Percentiles rank a stretch among this genome's conserved stretches.
phyloP scores from a whole-genome alignment of 37 sponge, comb jelly and placozoan genomes.

The Tethya wilhelma region DNA sequence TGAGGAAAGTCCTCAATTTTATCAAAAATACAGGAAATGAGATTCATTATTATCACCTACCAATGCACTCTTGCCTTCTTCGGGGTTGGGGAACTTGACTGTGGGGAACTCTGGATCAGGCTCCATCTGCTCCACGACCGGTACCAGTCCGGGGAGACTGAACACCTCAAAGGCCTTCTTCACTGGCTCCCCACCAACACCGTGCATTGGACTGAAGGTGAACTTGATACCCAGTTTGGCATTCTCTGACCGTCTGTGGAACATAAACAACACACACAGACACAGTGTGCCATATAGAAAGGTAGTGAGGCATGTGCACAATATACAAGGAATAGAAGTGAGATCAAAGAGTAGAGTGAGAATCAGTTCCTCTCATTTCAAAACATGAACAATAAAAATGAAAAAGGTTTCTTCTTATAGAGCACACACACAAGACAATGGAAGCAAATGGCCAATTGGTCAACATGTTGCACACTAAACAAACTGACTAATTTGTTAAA shows the following conservation, averaged over 20 bases:
- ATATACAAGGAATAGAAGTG: too few species aligned
- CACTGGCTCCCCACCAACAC: conserved; percentile 88
- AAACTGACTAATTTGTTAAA: too few species aligned
- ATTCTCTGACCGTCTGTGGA: conserved; percentile 22
- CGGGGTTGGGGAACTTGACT: conserved; percentile 97
- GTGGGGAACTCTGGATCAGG: conserved; percentile 99
- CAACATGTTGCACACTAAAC: too few species aligned
- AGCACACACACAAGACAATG: too few species aligned
- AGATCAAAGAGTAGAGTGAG: too few species aligned
- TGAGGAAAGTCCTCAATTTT: background rate
- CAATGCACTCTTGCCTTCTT: conserved; percentile 97
- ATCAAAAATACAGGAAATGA: background rate
- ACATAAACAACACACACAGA: too few species aligned
- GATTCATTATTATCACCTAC: conserved; percentile 71
- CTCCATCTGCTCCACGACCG: conserved; percentile 87
- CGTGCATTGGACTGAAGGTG: conserved; percentile 97
- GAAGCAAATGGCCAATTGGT: too few species aligned
- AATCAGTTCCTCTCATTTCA: too few species aligned
- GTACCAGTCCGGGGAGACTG: conserved; percentile 68
- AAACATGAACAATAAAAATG: too few species aligned
- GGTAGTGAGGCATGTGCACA: too few species aligned
- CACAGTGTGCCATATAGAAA: too few species aligned
- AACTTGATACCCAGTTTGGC: conserved; percentile 32
- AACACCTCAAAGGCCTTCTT: conserved; percentile 76
- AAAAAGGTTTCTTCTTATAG: too few species aligned